These are phyloP conservation scores for Xenops minutus DNA, from an alignment of 2,797 vertebrate genomes.

Conservation along the genomic window DNA sequence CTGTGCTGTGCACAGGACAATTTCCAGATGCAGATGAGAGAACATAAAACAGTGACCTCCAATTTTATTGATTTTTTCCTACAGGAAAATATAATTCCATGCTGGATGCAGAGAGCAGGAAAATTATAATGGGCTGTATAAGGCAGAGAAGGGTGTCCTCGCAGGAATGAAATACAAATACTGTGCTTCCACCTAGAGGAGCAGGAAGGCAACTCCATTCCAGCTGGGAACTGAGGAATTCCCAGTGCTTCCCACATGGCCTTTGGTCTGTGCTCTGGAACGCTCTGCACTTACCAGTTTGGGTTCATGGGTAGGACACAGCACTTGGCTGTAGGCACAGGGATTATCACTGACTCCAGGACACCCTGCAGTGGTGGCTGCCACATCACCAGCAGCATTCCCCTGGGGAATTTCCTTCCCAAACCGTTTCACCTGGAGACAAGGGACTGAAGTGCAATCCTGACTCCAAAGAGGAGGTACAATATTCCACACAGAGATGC, in stretches of 20 bases:
- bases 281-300: rapidly evolving
- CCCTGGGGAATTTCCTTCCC: neutral
- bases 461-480: neutral
- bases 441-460: neutral
- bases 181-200: slow-evolving; percentile 68
- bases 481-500: neutral
- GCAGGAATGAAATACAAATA: neutral
- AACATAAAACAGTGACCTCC: neutral
- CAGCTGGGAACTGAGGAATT: neutral
- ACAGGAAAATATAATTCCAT: neutral
- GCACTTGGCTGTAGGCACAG: rapidly evolving
- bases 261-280: neutral
- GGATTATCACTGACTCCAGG: neutral
- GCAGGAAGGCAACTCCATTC: neutral
- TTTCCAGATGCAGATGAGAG: neutral
- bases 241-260: neutral
- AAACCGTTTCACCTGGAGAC: neutral
- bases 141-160: neutral
- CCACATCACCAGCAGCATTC: neutral
- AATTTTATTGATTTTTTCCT: neutral
- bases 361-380: neutral
- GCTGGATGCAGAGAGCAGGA: neutral
- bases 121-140: neutral
- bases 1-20: neutral
- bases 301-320: no score